Base-by-base conservation (phyloP, 2,797 vertebrate species). In the Poeciliopsis infans region DNA sequence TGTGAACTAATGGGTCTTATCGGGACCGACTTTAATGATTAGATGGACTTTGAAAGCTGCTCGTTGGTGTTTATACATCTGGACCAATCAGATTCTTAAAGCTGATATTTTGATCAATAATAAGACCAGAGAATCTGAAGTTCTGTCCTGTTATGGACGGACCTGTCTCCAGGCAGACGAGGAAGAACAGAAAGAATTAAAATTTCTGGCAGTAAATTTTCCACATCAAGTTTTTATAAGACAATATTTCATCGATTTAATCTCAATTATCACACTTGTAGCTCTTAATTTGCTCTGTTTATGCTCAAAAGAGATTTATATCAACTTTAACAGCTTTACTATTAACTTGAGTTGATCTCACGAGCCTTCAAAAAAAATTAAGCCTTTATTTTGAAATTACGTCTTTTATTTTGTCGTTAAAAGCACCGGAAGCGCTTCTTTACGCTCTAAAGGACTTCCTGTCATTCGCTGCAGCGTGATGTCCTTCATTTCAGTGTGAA, bases 1-100 rank as follows among this genome's bases (percentile, higher is more conserved):
- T 81, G 81, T 59, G 72, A 23, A 49, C 75, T 20, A 1, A 15
- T 7, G 15, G 25, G 25, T 12, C 77, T 78, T 84, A 90, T 85
- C 83, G 3, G 53, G 13, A 11, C 13, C 0, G 23, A 70, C 25
- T 41, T 31, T 23, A 28, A 39, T 31, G 12, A 18, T n/a, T n/a
- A 43, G 64, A 13, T n/a, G 49, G 20, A 73, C 47, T 41, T 76
- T 68, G 51, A 47, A 16, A 36, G 53, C 7, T 20, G 39, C 23
- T 72, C 53, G 1, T 1, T 5, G 12, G 33, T 39, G 36, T 43
- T 69, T 69, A 39, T 23, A 25, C 25, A 20, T 68, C 39, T 13
- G 23, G 25, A 15, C 13, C n/a, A 45, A 70, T 25, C 20, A 18
- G 39, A 68, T 41, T 5, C 20, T 43, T 43, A 13, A 41, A 36